Conservation (phyloP, 2,888 invertebrate genomes). For the Ornithoptera alexandrae region DNA sequence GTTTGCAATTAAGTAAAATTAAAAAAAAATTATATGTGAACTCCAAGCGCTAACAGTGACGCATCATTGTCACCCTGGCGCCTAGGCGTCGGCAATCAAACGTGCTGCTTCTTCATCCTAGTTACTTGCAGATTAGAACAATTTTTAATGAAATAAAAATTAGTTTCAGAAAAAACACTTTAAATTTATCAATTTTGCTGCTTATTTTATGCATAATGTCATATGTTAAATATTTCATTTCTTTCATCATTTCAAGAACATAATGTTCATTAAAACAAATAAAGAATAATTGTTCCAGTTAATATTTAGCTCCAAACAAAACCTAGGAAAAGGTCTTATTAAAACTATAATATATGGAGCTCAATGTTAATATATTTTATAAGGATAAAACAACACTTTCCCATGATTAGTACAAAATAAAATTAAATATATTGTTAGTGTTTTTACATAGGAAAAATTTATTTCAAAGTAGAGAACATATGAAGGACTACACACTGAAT, state of each 20-base stretch:
- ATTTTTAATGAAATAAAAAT: not conserved
- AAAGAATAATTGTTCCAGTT: not conserved
- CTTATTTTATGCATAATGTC: no score
- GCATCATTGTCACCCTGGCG: not conserved
- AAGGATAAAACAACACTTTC: constrained; percentile 80
- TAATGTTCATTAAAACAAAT: no score
- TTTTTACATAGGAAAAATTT: constrained; percentile 78
- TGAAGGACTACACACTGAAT: constrained; percentile 80
- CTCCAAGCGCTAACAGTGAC: not conserved
- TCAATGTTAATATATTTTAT: constrained; percentile 81
- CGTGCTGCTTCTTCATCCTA: not conserved
- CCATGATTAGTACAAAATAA: constrained; percentile 81
- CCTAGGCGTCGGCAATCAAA: not conserved
- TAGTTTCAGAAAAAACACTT: no score
- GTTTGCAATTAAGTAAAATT: not conserved
- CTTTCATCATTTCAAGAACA: no score
- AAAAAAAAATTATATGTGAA: not conserved
- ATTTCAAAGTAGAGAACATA: constrained; percentile 80
- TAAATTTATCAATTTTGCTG: no score
- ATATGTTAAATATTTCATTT: no score
- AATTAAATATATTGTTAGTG: constrained; percentile 81
- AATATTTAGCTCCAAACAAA: constrained; percentile 18
- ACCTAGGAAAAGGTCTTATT: constrained; percentile 48
- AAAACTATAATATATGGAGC: constrained; percentile 78
- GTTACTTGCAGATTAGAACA: not conserved